phyloP scores from a whole-genome alignment of 2,113 vertebrate genomes.

The Amia ocellicauda region DNA sequence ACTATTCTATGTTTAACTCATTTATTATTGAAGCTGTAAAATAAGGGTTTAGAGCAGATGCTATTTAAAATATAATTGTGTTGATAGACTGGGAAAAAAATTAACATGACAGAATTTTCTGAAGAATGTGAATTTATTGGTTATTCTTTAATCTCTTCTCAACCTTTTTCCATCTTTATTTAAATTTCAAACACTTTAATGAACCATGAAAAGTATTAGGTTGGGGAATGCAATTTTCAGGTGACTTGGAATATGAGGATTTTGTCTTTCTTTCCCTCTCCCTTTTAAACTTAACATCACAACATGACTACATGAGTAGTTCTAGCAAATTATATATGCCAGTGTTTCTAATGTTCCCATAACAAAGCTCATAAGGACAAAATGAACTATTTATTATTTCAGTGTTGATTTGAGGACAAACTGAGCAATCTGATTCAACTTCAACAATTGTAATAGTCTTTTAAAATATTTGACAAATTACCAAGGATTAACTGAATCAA shows the following conservation, averaged over 20 bases:
- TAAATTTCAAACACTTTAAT: background rate
- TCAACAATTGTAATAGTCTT: too few species aligned
- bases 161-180: background rate
- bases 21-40: too few species aligned
- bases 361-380: background rate
- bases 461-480: too few species aligned
- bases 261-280: constrained; percentile 18
- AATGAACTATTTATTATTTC: background rate
- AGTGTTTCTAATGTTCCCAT: too few species aligned
- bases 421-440: background rate
- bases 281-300: too few species aligned
- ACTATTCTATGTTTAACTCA: too few species aligned
- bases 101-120: constrained; percentile 2
- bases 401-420: background rate
- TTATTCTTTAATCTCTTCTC: background rate
- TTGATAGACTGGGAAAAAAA: background rate
- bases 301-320: background rate
- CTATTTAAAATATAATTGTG: background rate
- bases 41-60: too few species aligned
- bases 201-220: constrained; percentile 1
- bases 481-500: too few species aligned
- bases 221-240: constrained; percentile 10
- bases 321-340: constrained; percentile 17
- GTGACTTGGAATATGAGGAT: constrained; percentile 10
- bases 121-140: constrained; percentile 1